Base-by-base conservation (phyloP, 2,797 vertebrate species). In the Taenioides sp. region DNA sequence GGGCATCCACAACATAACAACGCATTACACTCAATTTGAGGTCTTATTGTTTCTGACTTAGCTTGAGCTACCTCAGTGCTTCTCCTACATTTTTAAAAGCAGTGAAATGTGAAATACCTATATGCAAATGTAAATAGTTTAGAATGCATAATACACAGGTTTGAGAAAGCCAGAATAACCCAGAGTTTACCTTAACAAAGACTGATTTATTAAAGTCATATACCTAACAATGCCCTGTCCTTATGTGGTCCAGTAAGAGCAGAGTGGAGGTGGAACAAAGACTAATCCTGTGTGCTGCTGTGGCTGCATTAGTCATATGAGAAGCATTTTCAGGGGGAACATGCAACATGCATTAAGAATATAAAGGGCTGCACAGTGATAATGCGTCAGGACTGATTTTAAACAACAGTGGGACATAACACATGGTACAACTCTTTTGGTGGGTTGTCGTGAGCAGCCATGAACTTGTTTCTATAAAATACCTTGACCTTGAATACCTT, bases 221-320 rank as follows among this genome's bases (percentile, higher is more conserved):
- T n/a, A 20, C 28, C n/a, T 10, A n/a, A n/a, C 60, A 34, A 20
- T 62, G 7, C 20, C 16, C 58, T 62, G 60, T 34, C 60, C 6
- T 16, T 31, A 60, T 25, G 64, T 14, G 7, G 22, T 49, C 43
- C 43, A 47, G 23, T 54, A 22, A n/a, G 18, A 31, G 43, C 40
- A 4, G 47, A 14, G 23, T 28, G 40, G 43, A 47, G 14, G 43
- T 17, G 14, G 49, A 31, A 54, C 65, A 52, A 67, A 28, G 49
- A 34, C n/a, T 34, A 31, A 22, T 20, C 28, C 20, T 37, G 28
- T 18, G 27, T 34, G 65, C 49, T 67, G 31, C 20, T 37, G 60
- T 37, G 6, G 14, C 28, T 67, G 66, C 66, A 67, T 67, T 55
- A 67, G 57, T 67, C 52, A 67, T 67, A n/a, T 34, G 28, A 34